phyloP scores from a whole-genome alignment of 1,140 invertebrate genomes.

The Dermatophagoides farinae region DNA sequence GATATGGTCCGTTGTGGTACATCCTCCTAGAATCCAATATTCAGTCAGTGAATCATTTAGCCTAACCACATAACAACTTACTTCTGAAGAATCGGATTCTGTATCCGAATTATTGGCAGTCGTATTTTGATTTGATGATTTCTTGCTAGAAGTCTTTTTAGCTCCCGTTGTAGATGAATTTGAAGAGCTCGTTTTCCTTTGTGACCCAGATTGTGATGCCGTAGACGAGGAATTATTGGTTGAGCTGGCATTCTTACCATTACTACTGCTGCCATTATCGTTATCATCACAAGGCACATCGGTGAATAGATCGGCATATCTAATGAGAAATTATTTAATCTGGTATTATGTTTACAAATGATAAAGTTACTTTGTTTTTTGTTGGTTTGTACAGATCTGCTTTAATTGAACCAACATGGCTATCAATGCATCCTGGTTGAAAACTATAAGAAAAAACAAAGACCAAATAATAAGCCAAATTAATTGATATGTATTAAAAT shows the following conservation, averaged over 20 bases:
- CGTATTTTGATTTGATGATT: no score
- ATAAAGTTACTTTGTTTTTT: constrained; percentile 45
- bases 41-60: neutral
- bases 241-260: constrained; percentile 20
- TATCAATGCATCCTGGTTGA: constrained; percentile 55
- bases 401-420: constrained; percentile 45
- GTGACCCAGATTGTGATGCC: constrained; percentile 22
- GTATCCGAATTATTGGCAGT: constrained; percentile 34
- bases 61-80: constrained; percentile 24
- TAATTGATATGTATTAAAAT: constrained; percentile 10
- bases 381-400: constrained; percentile 45
- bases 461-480: constrained; percentile 35
- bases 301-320: constrained; percentile 69
- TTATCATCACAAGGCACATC: constrained; percentile 59
- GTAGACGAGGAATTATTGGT: constrained; percentile 28
- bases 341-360: neutral
- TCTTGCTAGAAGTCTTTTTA: constrained; percentile 14
- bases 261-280: constrained; percentile 24
- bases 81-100: constrained; percentile 57
- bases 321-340: constrained; percentile 16
- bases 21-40: constrained; percentile 29
- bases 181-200: constrained; percentile 29
- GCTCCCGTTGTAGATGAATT: constrained; percentile 30
- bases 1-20: constrained; percentile 38
- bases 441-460: constrained; percentile 24